Conservation (phyloP, 2,113 vertebrate genomes). For the Calyptomena viridis region DNA sequence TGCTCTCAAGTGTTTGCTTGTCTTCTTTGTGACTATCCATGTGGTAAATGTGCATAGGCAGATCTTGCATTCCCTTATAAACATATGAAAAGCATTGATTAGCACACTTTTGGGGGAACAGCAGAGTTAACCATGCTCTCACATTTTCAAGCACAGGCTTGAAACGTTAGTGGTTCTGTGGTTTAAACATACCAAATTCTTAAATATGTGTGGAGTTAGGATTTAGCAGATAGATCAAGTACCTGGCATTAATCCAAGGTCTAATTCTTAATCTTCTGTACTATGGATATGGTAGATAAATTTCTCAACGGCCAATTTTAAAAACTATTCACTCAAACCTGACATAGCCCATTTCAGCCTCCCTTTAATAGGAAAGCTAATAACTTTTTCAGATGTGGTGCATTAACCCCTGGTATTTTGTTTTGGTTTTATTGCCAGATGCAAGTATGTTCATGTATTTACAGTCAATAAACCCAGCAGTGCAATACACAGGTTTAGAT, state of each 20-base stretch:
- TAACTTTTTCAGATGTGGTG: constrained; percentile 55
- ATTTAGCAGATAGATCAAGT: constrained; percentile 14
- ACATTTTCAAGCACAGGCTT: background rate
- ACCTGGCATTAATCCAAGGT: constrained; percentile 29
- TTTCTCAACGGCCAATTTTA: constrained; percentile 48
- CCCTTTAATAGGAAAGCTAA: constrained; percentile 53
- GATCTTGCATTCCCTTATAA: background rate
- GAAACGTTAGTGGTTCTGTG: background rate
- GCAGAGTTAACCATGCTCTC: background rate
- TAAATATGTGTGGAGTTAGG: background rate
- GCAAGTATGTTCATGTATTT: constrained; percentile 20
- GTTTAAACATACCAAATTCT: background rate
- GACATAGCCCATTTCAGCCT: constrained; percentile 38
- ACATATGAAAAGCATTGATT: background rate
- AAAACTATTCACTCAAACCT: constrained; percentile 49
- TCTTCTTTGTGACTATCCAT: background rate
- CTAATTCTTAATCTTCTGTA: constrained; percentile 56
- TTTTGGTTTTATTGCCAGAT: constrained; percentile 48
- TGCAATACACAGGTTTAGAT: constrained; percentile 9
- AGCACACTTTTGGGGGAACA: background rate
- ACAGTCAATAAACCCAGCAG: constrained; percentile 42
- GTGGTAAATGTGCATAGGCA: background rate
- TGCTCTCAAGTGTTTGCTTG: background rate
- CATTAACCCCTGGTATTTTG: constrained; percentile 55
- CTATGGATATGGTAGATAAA: constrained; percentile 53